phyloP scores from a whole-genome alignment of 2,888 invertebrate species.

The Ommatoiulus sabulosus region DNA sequence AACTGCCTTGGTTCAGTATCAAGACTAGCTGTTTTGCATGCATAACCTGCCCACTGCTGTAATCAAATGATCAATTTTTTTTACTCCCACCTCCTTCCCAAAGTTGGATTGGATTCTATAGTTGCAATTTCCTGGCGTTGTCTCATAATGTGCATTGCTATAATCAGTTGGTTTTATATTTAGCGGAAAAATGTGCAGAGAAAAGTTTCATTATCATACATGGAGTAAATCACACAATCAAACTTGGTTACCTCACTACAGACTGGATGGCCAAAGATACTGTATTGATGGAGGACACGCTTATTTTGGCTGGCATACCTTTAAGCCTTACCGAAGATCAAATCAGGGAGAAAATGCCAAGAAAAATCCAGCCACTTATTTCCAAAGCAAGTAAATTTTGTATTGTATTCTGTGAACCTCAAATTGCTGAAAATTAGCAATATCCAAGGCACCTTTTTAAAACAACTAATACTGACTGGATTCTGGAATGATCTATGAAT shows the following conservation, averaged over 20 bases:
- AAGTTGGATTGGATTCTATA: no score
- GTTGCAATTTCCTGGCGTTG: no score
- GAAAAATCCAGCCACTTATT: neutral
- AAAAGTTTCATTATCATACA: conserved; percentile 61
- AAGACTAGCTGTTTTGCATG: no score
- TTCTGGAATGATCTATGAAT: neutral
- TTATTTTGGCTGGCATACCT: conserved; percentile 66
- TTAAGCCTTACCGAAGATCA: conserved; percentile 21
- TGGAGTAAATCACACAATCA: conserved; percentile 63
- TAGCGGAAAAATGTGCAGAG: conserved; percentile 58
- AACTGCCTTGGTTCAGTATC: no score
- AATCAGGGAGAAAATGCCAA: conserved; percentile 23
- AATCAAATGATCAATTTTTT: no score
- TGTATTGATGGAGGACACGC: conserved; percentile 63
- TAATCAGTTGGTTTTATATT: conserved; percentile 4
- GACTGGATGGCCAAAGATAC: conserved; percentile 66
- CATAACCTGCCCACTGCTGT: no score
- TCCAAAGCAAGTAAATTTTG: neutral
- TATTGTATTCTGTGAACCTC: neutral
- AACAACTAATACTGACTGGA: neutral
- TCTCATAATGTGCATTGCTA: no score
- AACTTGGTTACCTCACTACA: conserved; percentile 65
- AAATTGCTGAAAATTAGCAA: neutral
- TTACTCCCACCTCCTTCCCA: no score
- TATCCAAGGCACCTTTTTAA: no score